phyloP scores from a whole-genome alignment of 2,888 invertebrate genomes.

The Ophion costatus region DNA sequence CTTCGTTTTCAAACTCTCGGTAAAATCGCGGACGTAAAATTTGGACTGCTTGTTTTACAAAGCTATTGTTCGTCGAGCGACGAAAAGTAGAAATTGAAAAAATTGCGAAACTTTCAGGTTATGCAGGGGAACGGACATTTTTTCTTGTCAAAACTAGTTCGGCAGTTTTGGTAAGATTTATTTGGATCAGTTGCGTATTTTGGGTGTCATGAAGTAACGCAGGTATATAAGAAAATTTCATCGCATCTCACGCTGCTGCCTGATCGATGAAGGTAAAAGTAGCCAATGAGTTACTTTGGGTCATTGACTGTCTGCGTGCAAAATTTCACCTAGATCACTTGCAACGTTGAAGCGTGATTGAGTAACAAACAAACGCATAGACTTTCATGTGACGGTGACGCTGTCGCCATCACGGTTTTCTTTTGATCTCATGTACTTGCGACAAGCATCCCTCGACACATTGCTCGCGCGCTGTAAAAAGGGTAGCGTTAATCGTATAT shows the following conservation, averaged over 20 bases:
- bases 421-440: slow-evolving; percentile 34
- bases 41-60: no score
- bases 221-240: neutral
- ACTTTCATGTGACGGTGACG: neutral
- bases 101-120: no score
- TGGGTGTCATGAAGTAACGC: neutral
- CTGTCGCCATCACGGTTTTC: slow-evolving; percentile 26
- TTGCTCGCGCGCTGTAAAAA: slow-evolving; percentile 36
- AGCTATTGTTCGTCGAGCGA: no score
- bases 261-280: neutral
- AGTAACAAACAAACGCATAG: neutral
- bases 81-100: no score
- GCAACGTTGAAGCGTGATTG: neutral
- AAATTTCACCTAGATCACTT: neutral
- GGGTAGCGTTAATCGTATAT: slow-evolving; percentile 26
- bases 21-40: no score
- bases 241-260: neutral
- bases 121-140: no score
- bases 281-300: neutral
- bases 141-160: no score
- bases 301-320: neutral
- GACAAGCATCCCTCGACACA: slow-evolving; percentile 52
- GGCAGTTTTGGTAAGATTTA: neutral
- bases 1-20: no score
- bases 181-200: neutral